Evolutionary conservation across 2,797 vertebrate genomes (phyloP).

Genomic region (Halcyon badia): DNA sequence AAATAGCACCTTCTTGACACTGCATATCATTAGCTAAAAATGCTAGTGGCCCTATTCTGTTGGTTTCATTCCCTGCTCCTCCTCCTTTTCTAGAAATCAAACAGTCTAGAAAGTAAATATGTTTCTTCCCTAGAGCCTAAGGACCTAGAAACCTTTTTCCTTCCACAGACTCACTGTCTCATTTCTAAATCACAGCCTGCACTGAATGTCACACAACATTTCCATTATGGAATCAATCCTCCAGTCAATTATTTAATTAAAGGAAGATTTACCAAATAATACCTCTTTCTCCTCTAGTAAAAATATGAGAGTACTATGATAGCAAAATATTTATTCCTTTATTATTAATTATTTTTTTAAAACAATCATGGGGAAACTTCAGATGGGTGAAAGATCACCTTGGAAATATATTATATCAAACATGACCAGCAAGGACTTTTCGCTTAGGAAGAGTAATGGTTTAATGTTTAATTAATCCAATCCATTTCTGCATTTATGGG

Average conservation of each 20-base stretch:
- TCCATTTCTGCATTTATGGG: conserved; percentile 83
- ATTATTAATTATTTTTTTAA: conserved; percentile 67
- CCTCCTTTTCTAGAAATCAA: conserved; percentile 59
- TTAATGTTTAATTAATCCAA: conserved; percentile 86
- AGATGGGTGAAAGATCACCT: conserved; percentile 72
- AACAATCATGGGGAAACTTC: conserved; percentile 17
- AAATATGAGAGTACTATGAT: conserved; percentile 10
- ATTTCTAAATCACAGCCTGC: conserved; percentile 56
- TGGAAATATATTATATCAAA: conserved; percentile 78
- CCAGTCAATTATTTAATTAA: conserved; percentile 63
- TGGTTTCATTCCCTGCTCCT: conserved; percentile 24
- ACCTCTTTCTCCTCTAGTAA: neutral
- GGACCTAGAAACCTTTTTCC: conserved; percentile 27
- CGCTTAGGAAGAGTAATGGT: conserved; percentile 81
- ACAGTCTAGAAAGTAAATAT: conserved; percentile 61
- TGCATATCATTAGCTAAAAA: conserved; percentile 59
- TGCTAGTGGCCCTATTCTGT: conserved; percentile 23
- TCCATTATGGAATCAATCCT: conserved; percentile 59
- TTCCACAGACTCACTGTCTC: conserved; percentile 7
- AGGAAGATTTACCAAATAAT: conserved; percentile 36
- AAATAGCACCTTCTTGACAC: conserved; percentile 57
- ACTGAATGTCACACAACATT: conserved; percentile 57
- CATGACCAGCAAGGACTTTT: conserved; percentile 71
- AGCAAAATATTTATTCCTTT: conserved; percentile 47
- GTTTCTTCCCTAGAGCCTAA: conserved; percentile 26